phyloP scores from a whole-genome alignment of 2,888 invertebrate species.

The Agriopis leucophaearia region DNA sequence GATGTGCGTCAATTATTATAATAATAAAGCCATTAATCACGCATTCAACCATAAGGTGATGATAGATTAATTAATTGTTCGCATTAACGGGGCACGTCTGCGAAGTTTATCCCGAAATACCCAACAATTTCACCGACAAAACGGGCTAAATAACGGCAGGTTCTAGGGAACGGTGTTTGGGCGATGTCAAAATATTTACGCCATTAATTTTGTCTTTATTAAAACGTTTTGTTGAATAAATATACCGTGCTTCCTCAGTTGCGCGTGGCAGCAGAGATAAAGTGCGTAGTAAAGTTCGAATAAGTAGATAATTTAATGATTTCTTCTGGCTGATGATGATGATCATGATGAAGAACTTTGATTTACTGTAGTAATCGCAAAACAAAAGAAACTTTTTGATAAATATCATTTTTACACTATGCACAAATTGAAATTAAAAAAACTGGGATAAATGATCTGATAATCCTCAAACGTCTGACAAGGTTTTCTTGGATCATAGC shows the following conservation, averaged over 20 bases:
- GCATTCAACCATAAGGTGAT: constrained; percentile 32
- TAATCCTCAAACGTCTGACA: too few species aligned
- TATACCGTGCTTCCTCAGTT: constrained; percentile 13
- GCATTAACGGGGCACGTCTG: constrained; percentile 31
- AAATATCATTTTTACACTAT: too few species aligned
- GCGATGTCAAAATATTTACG: constrained; percentile 34
- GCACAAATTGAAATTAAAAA: too few species aligned
- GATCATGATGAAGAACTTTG: background rate
- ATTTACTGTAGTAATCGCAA: too few species aligned
- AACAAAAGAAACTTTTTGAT: too few species aligned
- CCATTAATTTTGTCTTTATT: constrained; percentile 36
- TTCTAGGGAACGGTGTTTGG: constrained; percentile 19
- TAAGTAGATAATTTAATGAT: constrained; percentile 18
- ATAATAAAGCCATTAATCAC: constrained; percentile 31
- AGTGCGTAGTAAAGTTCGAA: constrained; percentile 9
- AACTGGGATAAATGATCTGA: too few species aligned
- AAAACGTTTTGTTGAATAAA: constrained; percentile 30
- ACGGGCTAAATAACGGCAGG: constrained; percentile 27
- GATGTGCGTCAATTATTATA: constrained; percentile 30
- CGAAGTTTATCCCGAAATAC: constrained; percentile 30
- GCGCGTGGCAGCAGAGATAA: constrained; percentile 11
- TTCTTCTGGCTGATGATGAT: too few species aligned
- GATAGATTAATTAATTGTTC: constrained; percentile 39
- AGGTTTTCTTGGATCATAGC: too few species aligned
- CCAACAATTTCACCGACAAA: constrained; percentile 32